A percentile compares a stretch with the other conserved stretches of the same genome.
Conservation (phyloP, 2,797 vertebrate genomes). For the Coracias cyanogaster region DNA sequence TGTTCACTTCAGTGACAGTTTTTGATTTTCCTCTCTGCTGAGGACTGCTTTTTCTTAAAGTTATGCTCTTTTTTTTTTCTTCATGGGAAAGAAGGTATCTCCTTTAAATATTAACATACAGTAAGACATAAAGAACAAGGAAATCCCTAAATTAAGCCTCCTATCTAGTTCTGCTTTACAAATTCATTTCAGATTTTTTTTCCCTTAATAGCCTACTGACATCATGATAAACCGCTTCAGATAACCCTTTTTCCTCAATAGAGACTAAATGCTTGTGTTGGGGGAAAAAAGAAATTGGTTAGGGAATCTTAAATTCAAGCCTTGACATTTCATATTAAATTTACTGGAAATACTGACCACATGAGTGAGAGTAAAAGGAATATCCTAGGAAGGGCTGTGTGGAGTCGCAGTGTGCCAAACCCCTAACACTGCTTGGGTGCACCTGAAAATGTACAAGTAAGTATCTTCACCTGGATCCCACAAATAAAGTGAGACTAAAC, state of each 20-base stretch:
- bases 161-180: background rate
- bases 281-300: background rate
- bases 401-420: accelerated
- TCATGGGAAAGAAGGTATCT: background rate
- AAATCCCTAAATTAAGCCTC: background rate
- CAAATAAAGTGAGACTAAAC: background rate
- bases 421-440: background rate
- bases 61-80: background rate
- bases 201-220: background rate
- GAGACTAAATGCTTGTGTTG: background rate
- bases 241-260: background rate
- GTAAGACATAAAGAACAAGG: background rate
- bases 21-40: background rate
- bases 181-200: background rate
- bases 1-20: background rate
- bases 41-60: background rate
- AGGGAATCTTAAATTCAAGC: background rate
- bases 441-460: background rate
- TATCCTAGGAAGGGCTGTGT: too few species aligned
- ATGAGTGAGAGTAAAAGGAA: background rate
- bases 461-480: background rate
- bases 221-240: constrained; percentile 45
- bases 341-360: background rate
- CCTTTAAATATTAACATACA: background rate
- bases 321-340: background rate